Evolutionary conservation across 1,140 invertebrate species (phyloP).

Genomic region (Popillia japonica): DNA sequence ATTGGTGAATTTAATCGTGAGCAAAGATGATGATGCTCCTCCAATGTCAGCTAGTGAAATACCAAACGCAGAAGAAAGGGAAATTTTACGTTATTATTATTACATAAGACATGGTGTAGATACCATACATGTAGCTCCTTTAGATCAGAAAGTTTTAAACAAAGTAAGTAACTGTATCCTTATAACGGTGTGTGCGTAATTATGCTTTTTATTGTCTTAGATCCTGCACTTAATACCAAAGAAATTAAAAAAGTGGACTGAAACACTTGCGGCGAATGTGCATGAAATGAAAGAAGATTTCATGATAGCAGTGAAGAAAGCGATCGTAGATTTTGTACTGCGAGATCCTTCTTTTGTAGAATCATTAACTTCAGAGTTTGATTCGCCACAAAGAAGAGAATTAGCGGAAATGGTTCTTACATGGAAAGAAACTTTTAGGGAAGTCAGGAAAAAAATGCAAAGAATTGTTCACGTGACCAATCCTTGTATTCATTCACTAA

Average conservation of each 20-base stretch:
- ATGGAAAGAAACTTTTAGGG: slow-evolving; percentile 66
- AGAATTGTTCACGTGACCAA: slow-evolving; percentile 81
- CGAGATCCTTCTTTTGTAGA: slow-evolving; percentile 71
- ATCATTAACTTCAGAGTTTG: slow-evolving; percentile 69
- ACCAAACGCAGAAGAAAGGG: slow-evolving; percentile 70
- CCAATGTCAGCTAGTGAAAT: slow-evolving; percentile 58
- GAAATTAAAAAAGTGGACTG: slow-evolving; percentile 30
- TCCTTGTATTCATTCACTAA: slow-evolving; percentile 80
- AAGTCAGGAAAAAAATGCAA: slow-evolving; percentile 63
- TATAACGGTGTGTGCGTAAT: no score
- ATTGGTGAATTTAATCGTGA: slow-evolving; percentile 71
- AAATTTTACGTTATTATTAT: slow-evolving; percentile 85
- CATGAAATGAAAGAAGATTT: slow-evolving; percentile 81
- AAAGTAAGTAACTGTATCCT: slow-evolving; percentile 62
- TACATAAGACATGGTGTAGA: slow-evolving; percentile 90
- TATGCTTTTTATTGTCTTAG: no score
- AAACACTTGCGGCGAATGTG: slow-evolving; percentile 57
- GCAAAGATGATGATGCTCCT: slow-evolving; percentile 56
- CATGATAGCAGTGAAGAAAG: slow-evolving; percentile 83
- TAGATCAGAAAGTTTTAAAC: slow-evolving; percentile 70
- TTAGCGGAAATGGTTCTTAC: slow-evolving; percentile 71
- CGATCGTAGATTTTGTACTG: slow-evolving; percentile 87
- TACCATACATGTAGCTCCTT: slow-evolving; percentile 82
- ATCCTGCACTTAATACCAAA: slow-evolving; percentile 26
- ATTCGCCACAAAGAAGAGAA: slow-evolving; percentile 67